Conservation (phyloP, 2,113 vertebrate genomes). For the Bubo scandiacus region DNA sequence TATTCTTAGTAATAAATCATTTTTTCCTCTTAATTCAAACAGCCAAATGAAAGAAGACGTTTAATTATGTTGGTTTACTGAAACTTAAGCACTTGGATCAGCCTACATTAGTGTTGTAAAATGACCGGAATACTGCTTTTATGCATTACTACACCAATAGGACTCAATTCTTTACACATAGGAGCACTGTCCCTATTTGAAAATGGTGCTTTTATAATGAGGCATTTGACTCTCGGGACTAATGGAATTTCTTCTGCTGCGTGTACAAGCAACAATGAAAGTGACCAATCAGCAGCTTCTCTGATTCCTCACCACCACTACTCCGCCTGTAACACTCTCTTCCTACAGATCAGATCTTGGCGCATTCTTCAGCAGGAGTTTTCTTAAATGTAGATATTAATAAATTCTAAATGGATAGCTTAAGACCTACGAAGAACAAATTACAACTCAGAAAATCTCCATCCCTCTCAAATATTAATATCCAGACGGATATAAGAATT, state of each 20-base stretch:
- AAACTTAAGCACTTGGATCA: background rate
- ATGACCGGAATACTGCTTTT: background rate
- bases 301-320: background rate
- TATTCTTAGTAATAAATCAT: background rate
- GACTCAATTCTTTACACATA: background rate
- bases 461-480: background rate
- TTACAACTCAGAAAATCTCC: background rate
- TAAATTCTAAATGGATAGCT: background rate
- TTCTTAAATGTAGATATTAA: background rate
- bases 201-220: background rate
- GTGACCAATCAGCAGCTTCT: background rate
- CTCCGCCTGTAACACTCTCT: background rate
- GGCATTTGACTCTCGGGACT: background rate
- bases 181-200: background rate
- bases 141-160: background rate
- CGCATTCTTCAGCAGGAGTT: background rate
- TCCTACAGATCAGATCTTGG: background rate
- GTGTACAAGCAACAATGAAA: background rate
- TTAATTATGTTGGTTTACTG: background rate
- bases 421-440: background rate
- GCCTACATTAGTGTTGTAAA: background rate
- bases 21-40: background rate
- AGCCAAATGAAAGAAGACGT: background rate
- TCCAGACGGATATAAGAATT: background rate
- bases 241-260: background rate